Conservation (phyloP, 2,888 invertebrate genomes). For the Cryptophagus acutangulus region DNA sequence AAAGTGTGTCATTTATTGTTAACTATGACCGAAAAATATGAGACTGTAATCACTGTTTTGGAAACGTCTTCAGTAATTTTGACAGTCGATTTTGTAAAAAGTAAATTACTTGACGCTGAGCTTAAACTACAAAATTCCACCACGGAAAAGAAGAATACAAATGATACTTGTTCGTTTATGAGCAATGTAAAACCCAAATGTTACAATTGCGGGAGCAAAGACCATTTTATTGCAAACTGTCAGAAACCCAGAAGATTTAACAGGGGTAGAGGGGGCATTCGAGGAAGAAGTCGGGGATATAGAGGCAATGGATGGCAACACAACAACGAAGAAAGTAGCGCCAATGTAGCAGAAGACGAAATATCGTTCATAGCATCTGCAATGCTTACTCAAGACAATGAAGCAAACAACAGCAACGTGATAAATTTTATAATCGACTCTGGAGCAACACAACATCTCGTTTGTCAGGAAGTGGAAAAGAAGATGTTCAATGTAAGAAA, state of each 20-base stretch:
- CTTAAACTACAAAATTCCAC: constrained; percentile 18
- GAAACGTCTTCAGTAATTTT: constrained; percentile 24
- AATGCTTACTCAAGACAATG: neutral
- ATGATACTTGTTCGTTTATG: neutral
- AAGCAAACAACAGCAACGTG: constrained; percentile 1
- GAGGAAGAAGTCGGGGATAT: neutral
- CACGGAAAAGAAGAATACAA: constrained; percentile 4
- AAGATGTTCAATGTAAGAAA: constrained; percentile 10
- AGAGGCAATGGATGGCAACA: neutral
- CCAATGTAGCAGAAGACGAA: constrained; percentile 4
- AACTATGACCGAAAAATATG: constrained; percentile 22
- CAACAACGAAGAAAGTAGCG: neutral
- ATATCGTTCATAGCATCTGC: constrained; percentile 7
- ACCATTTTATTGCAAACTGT: neutral
- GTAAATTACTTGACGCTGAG: constrained; percentile 24
- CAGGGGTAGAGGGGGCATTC: neutral
- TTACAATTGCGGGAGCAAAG: neutral
- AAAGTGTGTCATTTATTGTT: constrained; percentile 27
- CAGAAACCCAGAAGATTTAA: neutral
- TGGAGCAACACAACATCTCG: constrained; percentile 14
- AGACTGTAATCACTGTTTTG: constrained; percentile 27
- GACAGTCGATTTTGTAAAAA: constrained; percentile 28
- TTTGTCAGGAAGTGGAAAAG: constrained; percentile 8
- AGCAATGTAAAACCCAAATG: neutral
- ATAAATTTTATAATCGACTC: constrained; percentile 14